Base-by-base conservation (phyloP, 2,888 invertebrate genomes). In the Spilosoma lubricipeda region DNA sequence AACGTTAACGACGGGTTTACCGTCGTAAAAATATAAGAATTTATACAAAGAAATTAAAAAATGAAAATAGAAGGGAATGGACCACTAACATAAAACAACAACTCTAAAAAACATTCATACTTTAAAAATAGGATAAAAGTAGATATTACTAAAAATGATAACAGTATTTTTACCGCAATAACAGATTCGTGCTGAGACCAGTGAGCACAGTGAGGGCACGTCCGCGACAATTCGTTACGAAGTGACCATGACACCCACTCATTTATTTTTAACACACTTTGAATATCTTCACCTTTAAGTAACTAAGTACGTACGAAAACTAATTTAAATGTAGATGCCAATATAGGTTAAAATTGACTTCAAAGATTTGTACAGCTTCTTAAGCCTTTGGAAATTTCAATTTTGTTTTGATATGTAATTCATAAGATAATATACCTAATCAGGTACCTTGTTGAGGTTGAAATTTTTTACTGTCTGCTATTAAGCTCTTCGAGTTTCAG, bases 161-260 rank as follows among this genome's bases (percentile, higher is more conserved):
- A 79, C 83, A 67, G 80, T 81, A 67, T 63, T 76, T 75, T 33
- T 65, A 67, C 23, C 68, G 59, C 79, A 76, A 84, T 82, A 84
- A 86, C 77, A 74, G 78, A 73, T 72, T 77, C 87, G 79, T 80
- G 86, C 87, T 86, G 87, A 76, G 87, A 73, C 73, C 84, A 81
- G 64, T 83, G 85, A 80, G 81, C 82, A 81, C 80, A 74, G 76
- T 75, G 74, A 75, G 73, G 78, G 80, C 91, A 90, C 91, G 93
- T 92, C 92, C 88, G 86, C 79, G 77, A 78, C 88, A 84, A 93
- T 93, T 92, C 88, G 93, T 91, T 89, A 84, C 87, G 85, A 87
- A 76, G 77, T 82, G 79, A 82, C 85, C 84, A 86, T 87, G 87
- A 89, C 88, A 87, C 86, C 82, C 82, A 84, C 85, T 84, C 82